These are phyloP conservation scores for Paramuricea clavata DNA, from an alignment of 92 coral and sea anemone species.

Conservation along the genomic window DNA sequence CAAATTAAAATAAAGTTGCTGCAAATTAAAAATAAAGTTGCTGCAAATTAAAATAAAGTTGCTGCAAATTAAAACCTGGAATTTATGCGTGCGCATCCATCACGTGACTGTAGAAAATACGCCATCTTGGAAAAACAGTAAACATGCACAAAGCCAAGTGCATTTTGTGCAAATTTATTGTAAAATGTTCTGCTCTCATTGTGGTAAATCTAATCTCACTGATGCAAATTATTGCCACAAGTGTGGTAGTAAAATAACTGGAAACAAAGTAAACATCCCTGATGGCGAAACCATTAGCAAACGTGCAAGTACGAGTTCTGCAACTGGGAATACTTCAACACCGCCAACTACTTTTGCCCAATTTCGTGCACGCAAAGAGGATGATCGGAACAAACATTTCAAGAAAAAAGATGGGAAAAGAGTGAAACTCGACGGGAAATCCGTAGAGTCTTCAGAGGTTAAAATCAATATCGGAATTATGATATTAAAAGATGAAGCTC, in stretches of 20 bases:
- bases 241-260: slow-evolving; percentile 48
- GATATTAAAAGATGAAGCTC: slow-evolving; percentile 64
- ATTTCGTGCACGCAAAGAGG: slow-evolving; percentile 63
- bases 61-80: too few relatives aligned
- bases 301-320: slow-evolving; percentile 9
- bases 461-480: slow-evolving; percentile 73
- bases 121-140: background rate
- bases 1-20: too few relatives aligned
- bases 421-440: slow-evolving; percentile 14
- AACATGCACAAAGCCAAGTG: background rate
- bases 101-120: background rate
- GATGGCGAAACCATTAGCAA: background rate
- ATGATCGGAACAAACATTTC: slow-evolving; percentile 47
- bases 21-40: too few relatives aligned
- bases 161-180: background rate
- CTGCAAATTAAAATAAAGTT: too few relatives aligned
- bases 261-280: background rate
- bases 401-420: slow-evolving; percentile 33
- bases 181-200: slow-evolving; percentile 59
- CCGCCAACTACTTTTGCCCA: slow-evolving; percentile 51
- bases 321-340: slow-evolving; percentile 30
- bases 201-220: slow-evolving; percentile 46
- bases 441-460: slow-evolving; percentile 27
- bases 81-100: slow-evolving; percentile 14
- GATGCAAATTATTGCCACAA: slow-evolving; percentile 43